A percentile compares a stretch with the other conserved stretches of the same genome.
phyloP scores from a whole-genome alignment of 2,113 vertebrate species.

The Brachyistius frenatus region DNA sequence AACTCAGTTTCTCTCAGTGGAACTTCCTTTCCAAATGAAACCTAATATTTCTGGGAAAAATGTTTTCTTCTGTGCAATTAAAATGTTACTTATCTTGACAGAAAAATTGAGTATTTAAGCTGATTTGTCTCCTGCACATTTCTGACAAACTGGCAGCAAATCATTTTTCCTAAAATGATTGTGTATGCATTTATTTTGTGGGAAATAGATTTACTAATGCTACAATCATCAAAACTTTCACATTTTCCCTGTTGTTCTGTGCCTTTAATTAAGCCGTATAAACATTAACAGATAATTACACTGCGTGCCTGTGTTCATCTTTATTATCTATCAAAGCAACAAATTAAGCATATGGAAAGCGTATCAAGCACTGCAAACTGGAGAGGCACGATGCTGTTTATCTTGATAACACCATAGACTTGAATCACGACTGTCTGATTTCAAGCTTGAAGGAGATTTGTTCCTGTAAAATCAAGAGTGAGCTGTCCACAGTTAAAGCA shows the following conservation, averaged over 20 bases:
- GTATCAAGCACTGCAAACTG: constrained; percentile 20
- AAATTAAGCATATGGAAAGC: constrained; percentile 37
- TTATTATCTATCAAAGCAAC: constrained; percentile 11
- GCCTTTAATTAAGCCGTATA: constrained; percentile 8
- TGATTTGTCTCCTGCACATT: background rate
- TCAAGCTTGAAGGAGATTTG: constrained; percentile 44
- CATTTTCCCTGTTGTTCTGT: background rate
- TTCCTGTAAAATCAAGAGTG: constrained; percentile 57
- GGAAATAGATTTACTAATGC: constrained; percentile 2
- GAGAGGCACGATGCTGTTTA: constrained; percentile 22
- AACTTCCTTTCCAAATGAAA: background rate
- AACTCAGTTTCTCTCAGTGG: background rate
- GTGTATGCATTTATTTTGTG: background rate
- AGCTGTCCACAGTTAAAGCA: constrained; percentile 51
- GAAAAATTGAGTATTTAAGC: constrained; percentile 9
- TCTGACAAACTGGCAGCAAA: background rate
- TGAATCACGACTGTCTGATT: constrained; percentile 44
- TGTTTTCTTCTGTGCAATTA: constrained; percentile 3
- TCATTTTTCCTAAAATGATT: background rate
- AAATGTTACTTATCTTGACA: constrained; percentile 19
- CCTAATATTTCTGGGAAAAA: background rate
- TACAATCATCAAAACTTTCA: background rate
- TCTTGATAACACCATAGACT: constrained; percentile 46
- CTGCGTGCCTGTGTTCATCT: background rate
- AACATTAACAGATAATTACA: constrained; percentile 19